Conservation (phyloP, 2,888 invertebrate genomes). For the Orchesella flavescens region DNA sequence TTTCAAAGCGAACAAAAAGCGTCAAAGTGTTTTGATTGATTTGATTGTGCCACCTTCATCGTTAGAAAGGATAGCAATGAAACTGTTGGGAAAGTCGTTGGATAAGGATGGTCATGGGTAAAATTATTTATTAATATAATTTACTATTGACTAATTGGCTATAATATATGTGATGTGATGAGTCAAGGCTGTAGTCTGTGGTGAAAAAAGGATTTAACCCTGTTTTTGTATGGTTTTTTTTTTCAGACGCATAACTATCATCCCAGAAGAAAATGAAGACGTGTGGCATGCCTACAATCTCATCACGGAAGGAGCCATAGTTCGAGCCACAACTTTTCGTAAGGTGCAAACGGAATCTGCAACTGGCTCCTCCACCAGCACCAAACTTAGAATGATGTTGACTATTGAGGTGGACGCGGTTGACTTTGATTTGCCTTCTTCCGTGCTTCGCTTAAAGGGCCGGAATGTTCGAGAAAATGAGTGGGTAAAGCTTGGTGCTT, state of each 20-base stretch:
- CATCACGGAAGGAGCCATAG: conserved; percentile 90
- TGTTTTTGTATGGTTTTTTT: background rate
- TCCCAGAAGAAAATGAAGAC: conserved; percentile 97
- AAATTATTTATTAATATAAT: too few relatives aligned
- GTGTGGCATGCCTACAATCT: conserved; percentile 99
- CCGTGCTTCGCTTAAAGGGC: conserved; percentile 94
- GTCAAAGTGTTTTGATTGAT: too few relatives aligned
- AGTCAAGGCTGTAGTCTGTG: too few relatives aligned
- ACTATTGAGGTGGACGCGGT: conserved; percentile 93
- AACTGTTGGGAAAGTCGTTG: conserved; percentile 84
- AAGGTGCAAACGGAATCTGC: conserved; percentile 93
- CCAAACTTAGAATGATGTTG: conserved; percentile 90
- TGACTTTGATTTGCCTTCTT: conserved; percentile 99
- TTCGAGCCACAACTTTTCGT: conserved; percentile 89
- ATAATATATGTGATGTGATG: too few relatives aligned
- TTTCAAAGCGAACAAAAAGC: too few relatives aligned
- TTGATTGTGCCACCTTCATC: too few relatives aligned
- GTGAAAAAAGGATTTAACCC: too few relatives aligned
- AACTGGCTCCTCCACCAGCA: conserved; percentile 95
- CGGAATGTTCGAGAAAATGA: conserved; percentile 97
- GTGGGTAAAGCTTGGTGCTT: conserved; percentile 99
- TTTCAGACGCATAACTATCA: conserved; percentile 84
- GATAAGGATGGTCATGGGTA: conserved; percentile 93
- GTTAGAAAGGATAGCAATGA: conserved; percentile 78
- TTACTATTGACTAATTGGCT: too few relatives aligned